phyloP scores from a whole-genome alignment of 1,140 invertebrate species.

The Caenorhabditis remanei region DNA sequence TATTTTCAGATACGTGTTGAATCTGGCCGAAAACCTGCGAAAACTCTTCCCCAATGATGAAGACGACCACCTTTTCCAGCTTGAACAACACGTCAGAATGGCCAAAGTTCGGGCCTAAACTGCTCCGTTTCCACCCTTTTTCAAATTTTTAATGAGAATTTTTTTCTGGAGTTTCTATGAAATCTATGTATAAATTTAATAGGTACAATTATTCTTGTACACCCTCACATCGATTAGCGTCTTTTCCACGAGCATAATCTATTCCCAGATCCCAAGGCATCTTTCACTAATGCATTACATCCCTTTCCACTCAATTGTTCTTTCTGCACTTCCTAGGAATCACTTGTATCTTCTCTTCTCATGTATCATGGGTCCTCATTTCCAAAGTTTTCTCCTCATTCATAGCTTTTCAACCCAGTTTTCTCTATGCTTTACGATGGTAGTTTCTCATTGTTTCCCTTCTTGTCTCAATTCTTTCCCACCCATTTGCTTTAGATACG shows the following conservation, averaged over 20 bases:
- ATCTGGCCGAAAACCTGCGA: constrained; percentile 59
- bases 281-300: constrained; percentile 21
- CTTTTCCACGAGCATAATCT: neutral
- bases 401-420: neutral
- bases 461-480: neutral
- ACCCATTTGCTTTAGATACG: constrained; percentile 11
- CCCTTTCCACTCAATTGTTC: neutral
- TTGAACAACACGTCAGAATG: constrained; percentile 53
- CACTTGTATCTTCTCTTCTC: constrained; percentile 21
- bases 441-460: neutral
- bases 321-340: neutral
- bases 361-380: constrained; percentile 29
- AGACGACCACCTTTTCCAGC: constrained; percentile 59
- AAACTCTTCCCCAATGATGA: constrained; percentile 59
- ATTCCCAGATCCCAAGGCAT: neutral
- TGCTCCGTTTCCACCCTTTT: neutral
- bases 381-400: neutral
- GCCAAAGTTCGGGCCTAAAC: constrained; percentile 20
- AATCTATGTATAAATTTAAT: neutral
- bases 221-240: neutral
- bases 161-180: neutral
- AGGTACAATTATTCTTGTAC: neutral
- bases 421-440: neutral
- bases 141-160: too few relatives aligned
- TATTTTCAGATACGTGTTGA: constrained; percentile 60